phyloP scores from a whole-genome alignment of 2,888 invertebrate species.

The Drosophila buzzatii region DNA sequence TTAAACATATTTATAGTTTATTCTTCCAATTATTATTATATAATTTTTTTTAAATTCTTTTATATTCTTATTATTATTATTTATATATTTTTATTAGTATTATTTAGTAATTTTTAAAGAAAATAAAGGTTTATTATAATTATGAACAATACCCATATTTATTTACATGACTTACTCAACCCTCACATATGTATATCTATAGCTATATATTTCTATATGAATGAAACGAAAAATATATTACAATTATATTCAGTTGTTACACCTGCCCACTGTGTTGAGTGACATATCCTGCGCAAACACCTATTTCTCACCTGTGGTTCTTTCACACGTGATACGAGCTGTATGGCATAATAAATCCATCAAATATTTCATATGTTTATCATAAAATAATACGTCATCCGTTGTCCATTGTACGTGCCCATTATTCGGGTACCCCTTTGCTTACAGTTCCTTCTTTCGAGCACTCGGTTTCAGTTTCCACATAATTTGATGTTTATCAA shows the following conservation, averaged over 20 bases:
- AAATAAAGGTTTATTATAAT: not conserved
- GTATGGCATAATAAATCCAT: constrained; percentile 72
- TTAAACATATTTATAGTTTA: too few species aligned
- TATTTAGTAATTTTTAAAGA: too few species aligned
- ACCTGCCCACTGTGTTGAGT: constrained; percentile 51
- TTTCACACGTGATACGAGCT: constrained; percentile 45
- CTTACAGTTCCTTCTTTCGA: not conserved
- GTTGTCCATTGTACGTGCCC: constrained; percentile 34
- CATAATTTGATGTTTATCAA: constrained; percentile 76
- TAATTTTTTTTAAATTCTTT: too few species aligned
- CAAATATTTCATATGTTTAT: constrained; percentile 72
- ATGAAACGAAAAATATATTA: not conserved
- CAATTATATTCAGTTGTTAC: constrained; percentile 11
- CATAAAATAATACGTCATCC: constrained; percentile 75
- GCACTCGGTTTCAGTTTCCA: constrained; percentile 70
- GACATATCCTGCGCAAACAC: constrained; percentile 53
- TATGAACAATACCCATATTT: too few species aligned
- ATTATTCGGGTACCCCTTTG: constrained; percentile 60
- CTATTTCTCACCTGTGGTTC: constrained; percentile 24
- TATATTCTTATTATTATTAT: too few species aligned
- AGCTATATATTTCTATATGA: not conserved
- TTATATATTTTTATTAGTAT: too few species aligned
- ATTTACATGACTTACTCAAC: not conserved
- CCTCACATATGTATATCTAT: not conserved
- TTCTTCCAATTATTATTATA: too few species aligned